Percentiles rank a stretch among this genome's conserved stretches.
Evolutionary conservation across 2,113 vertebrate genomes (phyloP).

Genomic region (Melospiza georgiana): DNA sequence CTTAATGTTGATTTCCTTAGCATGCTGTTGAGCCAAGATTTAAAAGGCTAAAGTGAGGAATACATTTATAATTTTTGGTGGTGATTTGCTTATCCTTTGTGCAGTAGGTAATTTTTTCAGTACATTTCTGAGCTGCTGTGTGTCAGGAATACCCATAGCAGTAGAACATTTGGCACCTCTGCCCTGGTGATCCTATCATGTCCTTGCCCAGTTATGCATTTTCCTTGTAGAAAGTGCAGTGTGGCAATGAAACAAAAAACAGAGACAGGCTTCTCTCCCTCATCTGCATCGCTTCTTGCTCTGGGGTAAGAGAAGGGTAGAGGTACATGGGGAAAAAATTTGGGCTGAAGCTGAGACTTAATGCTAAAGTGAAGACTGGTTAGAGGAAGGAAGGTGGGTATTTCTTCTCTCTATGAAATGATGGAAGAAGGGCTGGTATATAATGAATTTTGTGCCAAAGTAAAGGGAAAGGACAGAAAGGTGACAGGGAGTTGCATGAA

Average conservation of each 20-base stretch:
- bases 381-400: neutral
- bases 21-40: neutral
- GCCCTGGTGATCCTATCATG: fast-evolving
- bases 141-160: neutral
- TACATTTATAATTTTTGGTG: neutral
- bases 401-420: neutral
- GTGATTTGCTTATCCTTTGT: neutral
- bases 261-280: neutral
- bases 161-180: neutral
- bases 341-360: neutral
- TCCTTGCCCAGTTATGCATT: neutral
- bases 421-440: neutral
- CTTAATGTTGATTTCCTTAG: neutral
- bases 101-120: neutral
- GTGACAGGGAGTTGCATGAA: neutral
- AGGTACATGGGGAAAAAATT: neutral
- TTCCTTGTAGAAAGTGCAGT: neutral
- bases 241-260: neutral
- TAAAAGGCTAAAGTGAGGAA: neutral
- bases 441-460: neutral
- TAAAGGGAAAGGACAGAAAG: neutral
- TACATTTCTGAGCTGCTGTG: neutral
- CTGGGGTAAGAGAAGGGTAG: neutral
- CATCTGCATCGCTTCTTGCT: neutral
- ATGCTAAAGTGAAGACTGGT: neutral